Base-by-base conservation (phyloP, 1,140 invertebrate species). In the Lepidurus arcticus region DNA sequence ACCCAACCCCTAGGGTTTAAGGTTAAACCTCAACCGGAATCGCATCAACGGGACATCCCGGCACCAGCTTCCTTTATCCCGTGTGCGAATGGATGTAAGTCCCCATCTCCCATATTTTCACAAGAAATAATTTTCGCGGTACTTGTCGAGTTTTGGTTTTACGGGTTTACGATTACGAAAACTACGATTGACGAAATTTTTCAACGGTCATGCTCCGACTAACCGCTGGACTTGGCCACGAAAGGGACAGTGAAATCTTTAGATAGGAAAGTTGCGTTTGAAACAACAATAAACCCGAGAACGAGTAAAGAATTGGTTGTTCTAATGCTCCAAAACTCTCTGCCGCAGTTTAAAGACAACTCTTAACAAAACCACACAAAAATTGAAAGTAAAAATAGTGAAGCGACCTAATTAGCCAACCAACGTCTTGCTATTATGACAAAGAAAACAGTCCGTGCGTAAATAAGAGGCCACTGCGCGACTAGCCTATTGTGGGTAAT, bases 341-440 rank as follows among this genome's bases (percentile, higher is more conserved):
- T 7, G 16, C 53, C 16, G 21, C 53, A 65, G 53, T 0, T 9
- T 65, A 34, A 4, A 4, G 53, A 13, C 21, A 13, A 21, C 2
- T 65, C 53, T 13, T 65, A 21, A 13, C 16, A 65, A 65, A 65
- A 21, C 53, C 53, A 21, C 53, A 65, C 13, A 65, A 21, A 65
- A 65, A 65, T 65, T 65, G 53, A 65, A 65, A 65, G 53, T 65
- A 65, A 65, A 65, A 65, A 13, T 21, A 34, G 34, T 8, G 53
- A 65, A 65, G 53, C 53, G 53, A 65, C 53, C 53, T 21, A 65
- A 65, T 65, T 65, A 65, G 53, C 21, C 53, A 65, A 65, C 53
- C 53, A 65, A 10, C 16, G 53, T 65, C 16, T 65, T 65, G 53
- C 53, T 21, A 21, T 65, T n/a, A 65, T 65, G 53, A 21, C 13